These are phyloP conservation scores for Leptonema lineaticorne DNA, from an alignment of 1,140 invertebrate genomes.

Conservation along the genomic window DNA sequence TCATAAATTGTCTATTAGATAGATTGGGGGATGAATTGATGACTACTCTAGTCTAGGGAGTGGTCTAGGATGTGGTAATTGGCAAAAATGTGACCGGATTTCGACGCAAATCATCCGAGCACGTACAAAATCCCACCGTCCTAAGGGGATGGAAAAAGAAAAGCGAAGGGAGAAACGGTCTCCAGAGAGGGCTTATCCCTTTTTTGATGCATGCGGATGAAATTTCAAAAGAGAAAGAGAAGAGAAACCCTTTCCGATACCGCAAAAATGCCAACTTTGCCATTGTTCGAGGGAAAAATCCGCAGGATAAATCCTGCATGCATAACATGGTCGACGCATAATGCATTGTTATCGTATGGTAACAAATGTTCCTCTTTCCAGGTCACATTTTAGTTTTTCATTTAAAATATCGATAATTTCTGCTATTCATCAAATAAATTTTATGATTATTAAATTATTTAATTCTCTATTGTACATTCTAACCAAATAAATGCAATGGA, in stretches of 20 bases:
- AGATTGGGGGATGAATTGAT: too few relatives aligned
- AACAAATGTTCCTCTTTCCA: too few relatives aligned
- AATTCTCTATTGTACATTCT: too few relatives aligned
- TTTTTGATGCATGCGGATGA: background rate
- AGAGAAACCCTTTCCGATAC: background rate
- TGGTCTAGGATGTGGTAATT: conserved; percentile 30
- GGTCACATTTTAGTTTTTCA: too few relatives aligned
- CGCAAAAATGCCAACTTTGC: background rate
- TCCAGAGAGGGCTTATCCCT: background rate
- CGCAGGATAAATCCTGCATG: background rate
- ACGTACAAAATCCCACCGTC: background rate
- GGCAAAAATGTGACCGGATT: conserved; percentile 38
- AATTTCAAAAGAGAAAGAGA: background rate
- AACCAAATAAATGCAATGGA: too few relatives aligned
- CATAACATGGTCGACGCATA: background rate
- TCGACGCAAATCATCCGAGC: conserved; percentile 23
- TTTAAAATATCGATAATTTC: too few relatives aligned
- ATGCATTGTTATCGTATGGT: background rate
- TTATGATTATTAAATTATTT: too few relatives aligned
- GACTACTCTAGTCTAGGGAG: too few relatives aligned
- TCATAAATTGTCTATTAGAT: too few relatives aligned
- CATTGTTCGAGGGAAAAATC: background rate
- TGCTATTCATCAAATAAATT: too few relatives aligned
- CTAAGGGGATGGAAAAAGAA: background rate
- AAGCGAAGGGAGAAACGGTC: too few relatives aligned